phyloP scores from a whole-genome alignment of 2,888 invertebrate species.

The Dimorphilus gyrociliatus region DNA sequence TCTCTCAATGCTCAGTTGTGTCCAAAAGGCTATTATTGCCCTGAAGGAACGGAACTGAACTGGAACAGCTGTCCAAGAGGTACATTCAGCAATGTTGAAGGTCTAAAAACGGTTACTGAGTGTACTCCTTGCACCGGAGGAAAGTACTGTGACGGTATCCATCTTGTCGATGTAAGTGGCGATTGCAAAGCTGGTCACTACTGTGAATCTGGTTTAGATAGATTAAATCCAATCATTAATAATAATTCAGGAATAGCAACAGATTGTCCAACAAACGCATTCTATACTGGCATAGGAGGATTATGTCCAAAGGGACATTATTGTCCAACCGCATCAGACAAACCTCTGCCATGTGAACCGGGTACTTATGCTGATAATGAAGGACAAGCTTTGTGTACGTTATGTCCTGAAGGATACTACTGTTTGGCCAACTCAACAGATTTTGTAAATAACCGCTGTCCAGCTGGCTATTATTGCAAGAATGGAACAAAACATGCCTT shows the following conservation, averaged over 20 bases:
- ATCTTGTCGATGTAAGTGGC: conserved; percentile 17
- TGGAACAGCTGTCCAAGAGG: conserved; percentile 26
- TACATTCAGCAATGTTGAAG: conserved; percentile 19
- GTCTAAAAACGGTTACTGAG: conserved; percentile 15
- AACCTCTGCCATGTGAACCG: conserved; percentile 13
- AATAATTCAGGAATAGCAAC: conserved; percentile 13
- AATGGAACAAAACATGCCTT: conserved; percentile 21
- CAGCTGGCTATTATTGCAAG: conserved; percentile 24
- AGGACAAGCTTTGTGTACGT: conserved; percentile 12
- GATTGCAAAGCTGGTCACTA: conserved; percentile 26
- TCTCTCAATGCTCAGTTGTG: conserved; percentile 22
- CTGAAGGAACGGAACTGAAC: conserved; percentile 24
- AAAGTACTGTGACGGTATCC: conserved; percentile 20
- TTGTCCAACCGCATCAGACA: conserved; percentile 17
- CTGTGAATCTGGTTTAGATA: conserved; percentile 27
- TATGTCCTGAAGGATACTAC: conserved; percentile 17
- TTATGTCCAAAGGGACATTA: conserved; percentile 25
- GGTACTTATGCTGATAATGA: conserved; percentile 15
- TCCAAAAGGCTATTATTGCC: conserved; percentile 26
- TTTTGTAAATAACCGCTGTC: conserved; percentile 14
- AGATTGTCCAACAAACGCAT: conserved; percentile 17
- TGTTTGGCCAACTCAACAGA: conserved; percentile 16
- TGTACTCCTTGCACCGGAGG: conserved; percentile 26
- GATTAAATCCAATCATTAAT: conserved; percentile 17
- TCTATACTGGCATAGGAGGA: conserved; percentile 23